phyloP scores from a whole-genome alignment of 37 sponge, comb jelly and placozoan genomes.

The Diacarnus erythraeanus region DNA sequence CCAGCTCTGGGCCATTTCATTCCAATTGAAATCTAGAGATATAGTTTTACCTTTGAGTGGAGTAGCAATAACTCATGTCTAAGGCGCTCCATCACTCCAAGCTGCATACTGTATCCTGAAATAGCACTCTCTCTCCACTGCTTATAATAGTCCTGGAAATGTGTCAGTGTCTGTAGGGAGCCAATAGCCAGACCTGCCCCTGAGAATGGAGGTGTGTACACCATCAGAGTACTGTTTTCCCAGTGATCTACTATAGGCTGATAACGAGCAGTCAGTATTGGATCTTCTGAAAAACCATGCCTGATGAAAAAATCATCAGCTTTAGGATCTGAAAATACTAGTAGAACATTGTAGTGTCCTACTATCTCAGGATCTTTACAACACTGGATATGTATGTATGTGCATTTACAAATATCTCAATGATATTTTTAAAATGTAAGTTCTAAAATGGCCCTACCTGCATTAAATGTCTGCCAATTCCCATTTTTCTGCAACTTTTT shows the following conservation, averaged over 20 bases:
- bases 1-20: background rate
- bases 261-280: constrained; percentile 60
- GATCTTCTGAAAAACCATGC: constrained; percentile 79
- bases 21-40: background rate
- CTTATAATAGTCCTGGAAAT: constrained; percentile 22
- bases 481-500: constrained; percentile 48
- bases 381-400: constrained; percentile 16
- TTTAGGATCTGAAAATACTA: constrained; percentile 79
- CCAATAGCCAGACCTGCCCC: constrained; percentile 28
- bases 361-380: constrained; percentile 68
- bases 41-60: constrained; percentile 41
- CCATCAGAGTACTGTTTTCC: constrained; percentile 89
- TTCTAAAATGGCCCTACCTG: constrained; percentile 26
- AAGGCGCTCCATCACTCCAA: constrained; percentile 71
- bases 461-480: constrained; percentile 74
- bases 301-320: constrained; percentile 73
- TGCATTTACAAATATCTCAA: background rate
- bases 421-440: background rate
- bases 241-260: constrained; percentile 69
- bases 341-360: constrained; percentile 67
- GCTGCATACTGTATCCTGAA: constrained; percentile 48
- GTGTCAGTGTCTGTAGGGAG: constrained; percentile 23
- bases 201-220: constrained; percentile 84
- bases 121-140: constrained; percentile 33
- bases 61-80: constrained; percentile 72